phyloP scores from a whole-genome alignment of 1,140 invertebrate genomes.

The Geopemphigus sp. region DNA sequence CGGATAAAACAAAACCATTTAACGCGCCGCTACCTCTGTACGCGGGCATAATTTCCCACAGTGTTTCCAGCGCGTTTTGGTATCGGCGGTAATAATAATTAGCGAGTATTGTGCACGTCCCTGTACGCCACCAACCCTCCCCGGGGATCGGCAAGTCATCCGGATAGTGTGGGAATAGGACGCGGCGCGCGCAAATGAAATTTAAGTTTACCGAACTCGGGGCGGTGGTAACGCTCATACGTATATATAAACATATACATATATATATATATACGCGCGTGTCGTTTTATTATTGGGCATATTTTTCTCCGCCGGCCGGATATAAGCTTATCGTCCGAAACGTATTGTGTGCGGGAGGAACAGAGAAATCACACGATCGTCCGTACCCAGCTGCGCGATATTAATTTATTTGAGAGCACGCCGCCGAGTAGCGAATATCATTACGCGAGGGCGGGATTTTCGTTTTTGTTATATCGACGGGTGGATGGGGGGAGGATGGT shows the following conservation, averaged over 20 bases:
- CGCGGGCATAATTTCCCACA: slow-evolving; percentile 35
- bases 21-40: slow-evolving; percentile 34
- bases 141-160: slow-evolving; percentile 26
- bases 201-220: slow-evolving; percentile 25
- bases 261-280: no score
- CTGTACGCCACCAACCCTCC: no score
- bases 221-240: slow-evolving; percentile 15
- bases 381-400: slow-evolving; percentile 44
- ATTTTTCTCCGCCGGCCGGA: slow-evolving; percentile 21
- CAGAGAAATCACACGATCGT: slow-evolving; percentile 44
- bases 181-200: neutral
- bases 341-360: slow-evolving; percentile 34
- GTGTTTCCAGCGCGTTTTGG: slow-evolving; percentile 4
- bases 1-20: slow-evolving; percentile 40
- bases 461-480: neutral
- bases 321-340: slow-evolving; percentile 41
- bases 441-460: neutral
- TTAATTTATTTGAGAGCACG: slow-evolving; percentile 46
- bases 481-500: no score
- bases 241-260: neutral
- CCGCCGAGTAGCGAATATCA: neutral
- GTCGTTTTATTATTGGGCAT: slow-evolving; percentile 20
- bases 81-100: slow-evolving; percentile 37
- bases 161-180: slow-evolving; percentile 28
- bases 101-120: slow-evolving; percentile 30